phyloP scores from a whole-genome alignment of 2,797 vertebrate genomes.

The Sebastes iracundus region DNA sequence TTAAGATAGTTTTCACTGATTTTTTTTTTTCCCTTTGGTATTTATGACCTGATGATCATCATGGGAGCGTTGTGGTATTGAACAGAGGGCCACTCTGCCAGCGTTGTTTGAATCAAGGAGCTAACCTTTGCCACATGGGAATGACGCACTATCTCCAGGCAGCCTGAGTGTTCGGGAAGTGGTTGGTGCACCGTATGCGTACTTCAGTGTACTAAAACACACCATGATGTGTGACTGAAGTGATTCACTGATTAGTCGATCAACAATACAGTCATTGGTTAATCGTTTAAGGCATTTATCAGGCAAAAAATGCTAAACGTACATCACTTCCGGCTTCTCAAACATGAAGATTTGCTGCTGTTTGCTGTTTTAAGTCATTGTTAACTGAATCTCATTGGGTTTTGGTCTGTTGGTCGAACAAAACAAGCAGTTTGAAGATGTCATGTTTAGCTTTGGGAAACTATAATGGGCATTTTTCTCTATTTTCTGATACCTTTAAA shows the following conservation, averaged over 20 bases:
- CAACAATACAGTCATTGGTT: background rate
- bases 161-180: conserved; percentile 1
- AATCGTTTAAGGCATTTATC: background rate
- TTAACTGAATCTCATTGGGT: background rate
- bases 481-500: background rate
- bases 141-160: conserved; percentile 40
- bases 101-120: conserved; percentile 35
- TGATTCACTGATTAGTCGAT: background rate
- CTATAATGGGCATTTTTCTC: background rate
- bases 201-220: background rate
- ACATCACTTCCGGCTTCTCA: background rate
- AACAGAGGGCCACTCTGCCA: conserved; percentile 48
- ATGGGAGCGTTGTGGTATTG: conserved; percentile 50
- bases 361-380: background rate
- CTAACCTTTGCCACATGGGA: conserved; percentile 64
- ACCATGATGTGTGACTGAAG: background rate
- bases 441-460: background rate
- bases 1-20: conserved; percentile 64
- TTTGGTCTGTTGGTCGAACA: background rate
- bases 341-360: background rate
- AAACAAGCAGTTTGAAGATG: background rate
- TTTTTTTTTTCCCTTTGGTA: conserved; percentile 52
- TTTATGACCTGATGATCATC: conserved; percentile 75
- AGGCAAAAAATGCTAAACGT: background rate
- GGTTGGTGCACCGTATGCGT: background rate